phyloP scores from a whole-genome alignment of 1,140 invertebrate species.

The Atta colombica region DNA sequence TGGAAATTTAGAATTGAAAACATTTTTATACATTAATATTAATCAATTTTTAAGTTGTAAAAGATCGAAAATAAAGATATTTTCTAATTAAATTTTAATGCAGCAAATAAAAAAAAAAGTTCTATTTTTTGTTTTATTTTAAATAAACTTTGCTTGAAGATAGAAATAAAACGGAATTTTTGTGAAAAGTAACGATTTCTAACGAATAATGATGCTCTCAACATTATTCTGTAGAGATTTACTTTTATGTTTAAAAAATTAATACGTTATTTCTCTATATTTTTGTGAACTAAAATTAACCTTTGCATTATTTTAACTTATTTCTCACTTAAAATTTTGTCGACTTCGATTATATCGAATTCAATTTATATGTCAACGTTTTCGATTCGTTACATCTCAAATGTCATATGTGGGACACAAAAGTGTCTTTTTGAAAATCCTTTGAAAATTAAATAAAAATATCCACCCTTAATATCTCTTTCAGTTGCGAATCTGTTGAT shows the following conservation, averaged over 20 bases:
- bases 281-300: not conserved
- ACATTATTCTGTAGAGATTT: not conserved
- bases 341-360: not conserved
- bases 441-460: not conserved
- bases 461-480: not conserved
- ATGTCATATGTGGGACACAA: not conserved
- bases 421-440: no score
- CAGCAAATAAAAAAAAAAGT: not conserved
- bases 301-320: slow-evolving; percentile 1
- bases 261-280: not conserved
- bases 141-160: not conserved
- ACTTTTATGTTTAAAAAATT: not conserved
- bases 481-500: not conserved
- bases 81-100: not conserved
- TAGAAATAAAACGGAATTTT: not conserved
- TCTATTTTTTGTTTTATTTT: not conserved
- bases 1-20: no score
- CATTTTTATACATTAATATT: no score
- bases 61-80: not conserved
- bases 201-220: not conserved
- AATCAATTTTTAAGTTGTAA: not conserved
- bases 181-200: not conserved
- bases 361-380: not conserved
- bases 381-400: not conserved
- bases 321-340: not conserved